Conservation (phyloP, 1,140 invertebrate species). For the Heterodera schachtii region DNA sequence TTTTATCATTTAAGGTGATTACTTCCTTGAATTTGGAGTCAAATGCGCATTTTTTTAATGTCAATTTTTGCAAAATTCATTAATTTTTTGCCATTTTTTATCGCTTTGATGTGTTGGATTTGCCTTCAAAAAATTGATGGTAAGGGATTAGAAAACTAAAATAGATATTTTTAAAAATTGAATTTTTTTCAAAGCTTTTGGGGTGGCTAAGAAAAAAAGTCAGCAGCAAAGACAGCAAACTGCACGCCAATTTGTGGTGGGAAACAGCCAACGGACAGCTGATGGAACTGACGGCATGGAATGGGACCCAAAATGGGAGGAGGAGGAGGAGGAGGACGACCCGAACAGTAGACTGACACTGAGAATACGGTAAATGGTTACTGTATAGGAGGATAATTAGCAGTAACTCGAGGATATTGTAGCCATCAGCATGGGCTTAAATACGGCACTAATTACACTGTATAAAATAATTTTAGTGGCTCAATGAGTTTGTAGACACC, state of each 20-base stretch:
- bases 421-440: too few relatives aligned
- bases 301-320: neutral
- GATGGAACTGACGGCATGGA: neutral
- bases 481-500: too few relatives aligned
- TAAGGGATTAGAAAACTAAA: neutral
- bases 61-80: neutral
- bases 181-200: conserved; percentile 6
- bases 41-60: neutral
- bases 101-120: neutral
- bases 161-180: neutral
- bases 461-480: too few relatives aligned
- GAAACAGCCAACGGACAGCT: neutral
- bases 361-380: conserved; percentile 13
- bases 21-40: too few relatives aligned
- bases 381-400: too few relatives aligned
- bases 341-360: conserved; percentile 15
- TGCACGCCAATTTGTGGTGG: conserved; percentile 9
- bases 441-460: too few relatives aligned
- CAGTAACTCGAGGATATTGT: too few relatives aligned
- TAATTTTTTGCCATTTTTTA: neutral
- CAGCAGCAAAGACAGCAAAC: conserved; percentile 23
- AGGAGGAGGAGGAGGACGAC: neutral
- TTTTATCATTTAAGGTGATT: too few relatives aligned
- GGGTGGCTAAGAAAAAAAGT: conserved; percentile 10
- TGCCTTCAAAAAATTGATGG: neutral